Base-by-base conservation (phyloP, 2,113 vertebrate species). In the Scolopax mira region DNA sequence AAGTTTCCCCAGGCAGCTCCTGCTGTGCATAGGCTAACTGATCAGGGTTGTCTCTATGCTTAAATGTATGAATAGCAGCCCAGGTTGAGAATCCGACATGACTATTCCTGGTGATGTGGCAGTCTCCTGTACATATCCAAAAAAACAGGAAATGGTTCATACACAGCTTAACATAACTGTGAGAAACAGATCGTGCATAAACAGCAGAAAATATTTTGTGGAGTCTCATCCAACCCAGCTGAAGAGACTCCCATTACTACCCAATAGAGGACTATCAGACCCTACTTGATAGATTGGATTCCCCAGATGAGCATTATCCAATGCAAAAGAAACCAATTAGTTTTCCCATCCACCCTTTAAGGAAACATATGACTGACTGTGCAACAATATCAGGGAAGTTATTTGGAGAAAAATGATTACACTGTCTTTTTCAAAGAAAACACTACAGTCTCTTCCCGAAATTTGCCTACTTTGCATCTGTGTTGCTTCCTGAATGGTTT, bases 401-500 rank as follows among this genome's bases (percentile, higher is more conserved):
- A 85, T 33, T 37, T 82, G 71, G 49, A 88, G 44, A 87, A 74
- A 94, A 85, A 72, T 27, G 31, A 79, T 81, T 85, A 57, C n/a
- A 46, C 7, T 54, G 31, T 41, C 60, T 78, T 74, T 81, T 84
- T 85, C 79, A 62, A 61, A n/a, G 31, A 95, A 88, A 65, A 65
- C 23, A 60, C 30, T 72, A 7, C 0, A 2, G 37, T 75, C 66
- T 84, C 46, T 85, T 89, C 69, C 54, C 31, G 85, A 14, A 72
- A 75, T 30, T 54, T 52, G 19, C 49, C 41, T 52, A 82, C 37
- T 69, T 89, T 5, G 57, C 31, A 69, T 67, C 35, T 66, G 7
- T n/a, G 11, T 37, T 58, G 31, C 66, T 79, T 96, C 37, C 24
- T 84, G 73, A 82, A 77, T 79, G 49, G 21, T 61, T 95, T 93